A percentile compares a stretch with the other conserved stretches of the same genome.
Evolutionary conservation across 2,888 invertebrate species (phyloP).

Genomic region (Agapostemon virescens): DNA sequence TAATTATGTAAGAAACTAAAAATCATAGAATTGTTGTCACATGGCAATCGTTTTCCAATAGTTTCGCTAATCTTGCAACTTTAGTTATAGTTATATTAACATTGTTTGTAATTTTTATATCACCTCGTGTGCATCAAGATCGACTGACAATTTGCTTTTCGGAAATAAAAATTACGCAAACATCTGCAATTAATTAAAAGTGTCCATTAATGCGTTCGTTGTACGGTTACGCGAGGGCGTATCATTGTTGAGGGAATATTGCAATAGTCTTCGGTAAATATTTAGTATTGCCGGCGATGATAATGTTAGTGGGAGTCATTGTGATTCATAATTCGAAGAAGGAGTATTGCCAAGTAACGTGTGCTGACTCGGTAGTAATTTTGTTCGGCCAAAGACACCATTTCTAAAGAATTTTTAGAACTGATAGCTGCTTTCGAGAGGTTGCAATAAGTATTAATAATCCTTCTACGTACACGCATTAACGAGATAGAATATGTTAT

Average conservation of each 20-base stretch:
- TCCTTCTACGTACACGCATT: not conserved
- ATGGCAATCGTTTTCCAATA: too few species aligned
- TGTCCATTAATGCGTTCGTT: not conserved
- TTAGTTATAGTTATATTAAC: too few species aligned
- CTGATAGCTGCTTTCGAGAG: slow-evolving; percentile 5
- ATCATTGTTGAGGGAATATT: not conserved
- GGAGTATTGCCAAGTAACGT: slow-evolving; percentile 5
- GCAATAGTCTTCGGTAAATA: not conserved
- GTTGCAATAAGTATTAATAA: not conserved
- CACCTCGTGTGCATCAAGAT: not conserved
- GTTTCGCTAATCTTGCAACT: not conserved
- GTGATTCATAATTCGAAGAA: not conserved
- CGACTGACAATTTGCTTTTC: not conserved
- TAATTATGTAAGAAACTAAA: not conserved
- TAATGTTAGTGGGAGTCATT: not conserved
- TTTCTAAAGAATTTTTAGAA: slow-evolving; percentile 6
- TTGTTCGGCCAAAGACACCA: not conserved
- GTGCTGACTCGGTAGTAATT: not conserved
- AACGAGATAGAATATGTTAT: not conserved
- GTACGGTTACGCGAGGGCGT: not conserved
- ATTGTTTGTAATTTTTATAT: too few species aligned
- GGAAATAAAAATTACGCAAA: not conserved
- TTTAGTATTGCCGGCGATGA: not conserved
- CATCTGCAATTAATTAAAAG: not conserved
- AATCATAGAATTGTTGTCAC: not conserved